Evolutionary conservation across 2,113 vertebrate genomes (phyloP).

Genomic region (Xiphophorus hellerii): DNA sequence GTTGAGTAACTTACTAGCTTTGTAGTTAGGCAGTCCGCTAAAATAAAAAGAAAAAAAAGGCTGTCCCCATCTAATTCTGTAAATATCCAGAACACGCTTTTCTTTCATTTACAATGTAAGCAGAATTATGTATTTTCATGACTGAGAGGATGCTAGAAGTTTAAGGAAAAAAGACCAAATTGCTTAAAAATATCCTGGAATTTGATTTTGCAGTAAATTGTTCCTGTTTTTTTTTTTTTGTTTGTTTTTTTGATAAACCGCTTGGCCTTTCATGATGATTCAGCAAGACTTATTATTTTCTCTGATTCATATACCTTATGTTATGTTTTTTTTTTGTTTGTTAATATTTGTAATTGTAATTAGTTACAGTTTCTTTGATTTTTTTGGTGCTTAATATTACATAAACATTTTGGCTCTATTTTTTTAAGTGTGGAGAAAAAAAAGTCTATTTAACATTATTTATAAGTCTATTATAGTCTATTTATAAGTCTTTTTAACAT

Average conservation of each 20-base stretch:
- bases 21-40: conserved; percentile 10
- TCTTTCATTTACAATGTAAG: conserved; percentile 2
- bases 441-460: background rate
- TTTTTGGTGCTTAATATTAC: no score
- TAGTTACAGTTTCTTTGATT: no score
- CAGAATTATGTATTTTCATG: background rate
- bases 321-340: no score
- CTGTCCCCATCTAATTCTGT: background rate
- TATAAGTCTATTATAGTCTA: no score
- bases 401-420: no score
- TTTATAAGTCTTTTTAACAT: no score
- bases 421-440: background rate
- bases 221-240: background rate
- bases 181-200: background rate
- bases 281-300: no score
- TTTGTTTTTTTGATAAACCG: background rate
- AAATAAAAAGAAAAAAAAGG: conserved; percentile 17
- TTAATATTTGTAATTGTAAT: no score
- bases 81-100: background rate
- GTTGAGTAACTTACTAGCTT: background rate
- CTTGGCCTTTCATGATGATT: no score
- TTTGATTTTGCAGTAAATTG: background rate
- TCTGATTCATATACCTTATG: no score
- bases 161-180: background rate
- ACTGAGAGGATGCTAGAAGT: no score